Percentiles rank a stretch among this genome's conserved stretches.
These are phyloP conservation scores for Arizona elegans DNA, from an alignment of 2,113 vertebrate species.

Conservation along the genomic window DNA sequence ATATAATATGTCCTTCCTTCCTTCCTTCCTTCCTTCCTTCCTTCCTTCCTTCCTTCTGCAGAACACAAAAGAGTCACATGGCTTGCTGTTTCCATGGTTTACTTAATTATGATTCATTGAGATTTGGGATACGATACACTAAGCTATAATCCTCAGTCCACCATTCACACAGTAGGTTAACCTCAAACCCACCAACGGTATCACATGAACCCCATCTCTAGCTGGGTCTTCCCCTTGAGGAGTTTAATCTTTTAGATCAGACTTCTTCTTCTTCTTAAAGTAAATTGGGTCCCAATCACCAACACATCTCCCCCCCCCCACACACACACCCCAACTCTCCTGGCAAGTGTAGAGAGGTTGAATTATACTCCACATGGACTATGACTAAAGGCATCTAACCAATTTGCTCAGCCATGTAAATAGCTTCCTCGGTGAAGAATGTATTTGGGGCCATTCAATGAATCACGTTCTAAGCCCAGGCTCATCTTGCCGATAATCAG, in stretches of 20 bases:
- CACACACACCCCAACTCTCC: no score
- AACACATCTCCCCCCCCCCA: not conserved
- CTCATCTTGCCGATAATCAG: conserved; percentile 6
- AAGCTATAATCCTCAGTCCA: not conserved
- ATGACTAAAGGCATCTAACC: not conserved
- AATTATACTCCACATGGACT: not conserved
- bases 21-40: not conserved
- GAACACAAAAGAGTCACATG: not conserved
- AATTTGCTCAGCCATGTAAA: not conserved
- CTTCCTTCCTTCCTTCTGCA: not conserved
- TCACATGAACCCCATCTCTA: not conserved
- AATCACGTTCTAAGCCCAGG: not conserved
- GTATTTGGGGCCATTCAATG: not conserved
- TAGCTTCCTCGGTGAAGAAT: not conserved
- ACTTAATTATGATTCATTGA: not conserved
- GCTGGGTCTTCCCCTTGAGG: not conserved
- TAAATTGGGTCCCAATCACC: not conserved
- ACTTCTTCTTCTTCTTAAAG: not conserved
- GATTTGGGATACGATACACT: not conserved
- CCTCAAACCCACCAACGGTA: not conserved
- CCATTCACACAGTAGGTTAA: not conserved
- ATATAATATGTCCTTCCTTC: not conserved
- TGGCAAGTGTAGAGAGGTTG: not conserved
- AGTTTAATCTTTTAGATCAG: not conserved
- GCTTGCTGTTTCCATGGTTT: not conserved